Percentiles rank a stretch among this genome's conserved stretches.
These are phyloP conservation scores for Phodopus roborovskii DNA, from an alignment of 2,113 vertebrate genomes.

Conservation along the genomic window DNA sequence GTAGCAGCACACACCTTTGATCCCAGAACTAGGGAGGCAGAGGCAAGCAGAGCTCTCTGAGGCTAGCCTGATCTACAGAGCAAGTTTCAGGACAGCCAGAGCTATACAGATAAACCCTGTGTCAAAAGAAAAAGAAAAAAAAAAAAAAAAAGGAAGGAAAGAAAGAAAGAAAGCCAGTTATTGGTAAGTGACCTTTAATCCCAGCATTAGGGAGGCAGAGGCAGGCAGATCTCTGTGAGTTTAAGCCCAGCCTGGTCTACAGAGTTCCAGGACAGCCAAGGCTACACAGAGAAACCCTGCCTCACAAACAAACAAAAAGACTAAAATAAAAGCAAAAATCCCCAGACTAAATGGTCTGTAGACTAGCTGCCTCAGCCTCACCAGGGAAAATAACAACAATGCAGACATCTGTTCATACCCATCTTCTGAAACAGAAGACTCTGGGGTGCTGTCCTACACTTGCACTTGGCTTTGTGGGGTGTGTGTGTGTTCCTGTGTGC, in stretches of 20 bases:
- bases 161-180: too few relatives aligned
- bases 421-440: background rate
- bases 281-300: background rate
- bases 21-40: background rate
- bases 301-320: background rate
- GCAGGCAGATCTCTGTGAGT: background rate
- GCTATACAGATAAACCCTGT: background rate
- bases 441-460: background rate
- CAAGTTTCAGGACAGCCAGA: background rate
- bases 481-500: background rate
- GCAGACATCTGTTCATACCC: background rate
- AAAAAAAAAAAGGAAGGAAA: too few relatives aligned
- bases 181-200: background rate
- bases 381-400: background rate
- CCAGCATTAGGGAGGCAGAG: background rate
- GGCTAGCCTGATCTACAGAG: background rate
- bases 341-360: background rate
- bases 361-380: background rate
- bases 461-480: background rate
- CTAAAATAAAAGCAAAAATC: background rate
- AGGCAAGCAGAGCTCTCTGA: background rate
- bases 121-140: too few relatives aligned
- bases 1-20: background rate
- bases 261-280: background rate
- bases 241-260: background rate